Evolutionary conservation across 2,888 invertebrate species (phyloP).

Genomic region (Allygus modestus): DNA sequence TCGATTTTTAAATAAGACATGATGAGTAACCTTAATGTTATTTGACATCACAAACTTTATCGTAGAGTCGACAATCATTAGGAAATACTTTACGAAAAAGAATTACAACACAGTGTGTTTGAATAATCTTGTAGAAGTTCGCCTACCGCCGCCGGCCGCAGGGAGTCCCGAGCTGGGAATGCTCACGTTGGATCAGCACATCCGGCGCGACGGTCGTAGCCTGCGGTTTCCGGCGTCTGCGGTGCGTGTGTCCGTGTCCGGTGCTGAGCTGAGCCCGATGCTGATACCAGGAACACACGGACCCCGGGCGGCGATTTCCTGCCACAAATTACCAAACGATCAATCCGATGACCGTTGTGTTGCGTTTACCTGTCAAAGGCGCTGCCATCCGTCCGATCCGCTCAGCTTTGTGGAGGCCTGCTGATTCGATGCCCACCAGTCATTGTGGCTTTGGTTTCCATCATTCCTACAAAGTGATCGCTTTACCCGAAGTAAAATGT

Average conservation of each 20-base stretch:
- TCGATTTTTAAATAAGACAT: too few relatives aligned
- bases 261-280: neutral
- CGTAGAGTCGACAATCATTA: too few relatives aligned
- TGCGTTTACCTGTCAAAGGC: slow-evolving; percentile 32
- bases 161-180: neutral
- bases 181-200: neutral
- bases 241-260: neutral
- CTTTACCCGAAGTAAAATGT: slow-evolving; percentile 2
- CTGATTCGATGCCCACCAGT: neutral
- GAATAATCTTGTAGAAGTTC: too few relatives aligned
- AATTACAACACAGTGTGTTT: too few relatives aligned
- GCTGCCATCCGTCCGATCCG: neutral
- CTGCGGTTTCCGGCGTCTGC: neutral
- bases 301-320: slow-evolving; percentile 31
- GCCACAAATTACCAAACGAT: slow-evolving; percentile 2
- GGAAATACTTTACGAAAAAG: too few relatives aligned
- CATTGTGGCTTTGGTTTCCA: neutral
- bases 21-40: too few relatives aligned
- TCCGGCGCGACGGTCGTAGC: neutral
- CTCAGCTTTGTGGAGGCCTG: too few relatives aligned
- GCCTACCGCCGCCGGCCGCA: too few relatives aligned
- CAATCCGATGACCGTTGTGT: slow-evolving; percentile 10
- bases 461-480: slow-evolving; percentile 7
- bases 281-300: neutral
- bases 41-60: too few relatives aligned